Conservation (phyloP, 2,797 vertebrate genomes). For the Typhlichthys eigenmanni region DNA sequence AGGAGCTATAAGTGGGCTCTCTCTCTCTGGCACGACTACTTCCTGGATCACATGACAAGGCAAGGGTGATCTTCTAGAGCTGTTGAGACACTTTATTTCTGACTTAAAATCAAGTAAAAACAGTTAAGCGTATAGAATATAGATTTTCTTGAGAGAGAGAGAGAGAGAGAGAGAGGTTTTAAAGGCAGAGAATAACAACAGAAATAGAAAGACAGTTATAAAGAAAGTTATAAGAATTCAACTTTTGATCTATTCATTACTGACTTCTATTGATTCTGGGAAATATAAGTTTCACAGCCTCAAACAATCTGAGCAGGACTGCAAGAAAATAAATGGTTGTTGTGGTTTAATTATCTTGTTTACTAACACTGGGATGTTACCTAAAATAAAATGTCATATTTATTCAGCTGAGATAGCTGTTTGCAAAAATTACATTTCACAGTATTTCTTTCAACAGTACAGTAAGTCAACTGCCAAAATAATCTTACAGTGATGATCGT, state of each 20-base stretch:
- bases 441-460: too few species aligned
- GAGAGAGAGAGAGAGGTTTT: not conserved
- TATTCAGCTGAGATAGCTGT: too few species aligned
- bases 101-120: too few species aligned
- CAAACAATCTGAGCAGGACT: not conserved
- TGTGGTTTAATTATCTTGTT: too few species aligned
- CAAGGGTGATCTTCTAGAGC: conserved; percentile 24
- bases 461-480: too few species aligned
- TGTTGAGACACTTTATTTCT: conserved; percentile 12
- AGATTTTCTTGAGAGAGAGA: conserved; percentile 10
- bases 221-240: conserved; percentile 22
- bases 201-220: not conserved
- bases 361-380: too few species aligned
- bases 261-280: conserved; percentile 33
- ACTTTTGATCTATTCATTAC: not conserved
- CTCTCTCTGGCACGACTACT: conserved; percentile 40
- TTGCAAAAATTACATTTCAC: too few species aligned
- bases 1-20: conserved; percentile 43
- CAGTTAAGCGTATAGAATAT: too few species aligned
- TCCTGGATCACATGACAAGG: conserved; percentile 49
- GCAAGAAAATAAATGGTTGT: too few species aligned
- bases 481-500: too few species aligned
- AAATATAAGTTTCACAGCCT: conserved; percentile 26
- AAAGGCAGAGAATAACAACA: not conserved
- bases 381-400: too few species aligned